Percentiles rank a stretch among this genome's conserved stretches.
Conservation (phyloP, 2,888 invertebrate genomes). For the Scaptomyza reducta region DNA sequence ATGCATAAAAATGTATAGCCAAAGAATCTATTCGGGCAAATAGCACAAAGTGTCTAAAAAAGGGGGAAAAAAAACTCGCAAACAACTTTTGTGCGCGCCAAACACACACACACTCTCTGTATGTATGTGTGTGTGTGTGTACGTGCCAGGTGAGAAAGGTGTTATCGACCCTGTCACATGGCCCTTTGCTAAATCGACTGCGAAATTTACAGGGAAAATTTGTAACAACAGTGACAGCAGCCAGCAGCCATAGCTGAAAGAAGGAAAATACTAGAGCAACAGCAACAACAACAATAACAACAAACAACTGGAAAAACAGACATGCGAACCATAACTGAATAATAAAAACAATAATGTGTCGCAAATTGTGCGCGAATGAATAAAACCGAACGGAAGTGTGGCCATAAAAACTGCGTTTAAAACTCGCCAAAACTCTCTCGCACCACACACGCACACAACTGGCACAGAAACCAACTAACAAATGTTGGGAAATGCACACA, state of each 20-base stretch:
- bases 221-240: slow-evolving; percentile 12
- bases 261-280: neutral
- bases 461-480: slow-evolving; percentile 3
- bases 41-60: slow-evolving; percentile 23
- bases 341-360: slow-evolving; percentile 75
- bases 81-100: slow-evolving; percentile 2
- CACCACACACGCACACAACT: no score
- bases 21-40: slow-evolving; percentile 13
- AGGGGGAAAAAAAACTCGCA: slow-evolving; percentile 22
- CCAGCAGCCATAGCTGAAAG: neutral
- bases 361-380: slow-evolving; percentile 76
- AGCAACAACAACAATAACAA: slow-evolving; percentile 1
- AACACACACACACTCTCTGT: no score
- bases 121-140: neutral
- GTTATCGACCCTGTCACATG: slow-evolving; percentile 43
- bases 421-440: slow-evolving; percentile 53
- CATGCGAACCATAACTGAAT: slow-evolving; percentile 49
- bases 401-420: slow-evolving; percentile 70
- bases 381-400: slow-evolving; percentile 73
- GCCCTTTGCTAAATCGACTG: slow-evolving; percentile 61
- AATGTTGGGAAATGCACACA: slow-evolving; percentile 1
- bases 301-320: neutral
- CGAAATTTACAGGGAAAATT: slow-evolving; percentile 51
- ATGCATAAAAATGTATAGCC: slow-evolving; percentile 22
- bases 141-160: slow-evolving; percentile 31